Conservation (phyloP, 1,140 invertebrate genomes). For the Monomorium pharaonis region DNA sequence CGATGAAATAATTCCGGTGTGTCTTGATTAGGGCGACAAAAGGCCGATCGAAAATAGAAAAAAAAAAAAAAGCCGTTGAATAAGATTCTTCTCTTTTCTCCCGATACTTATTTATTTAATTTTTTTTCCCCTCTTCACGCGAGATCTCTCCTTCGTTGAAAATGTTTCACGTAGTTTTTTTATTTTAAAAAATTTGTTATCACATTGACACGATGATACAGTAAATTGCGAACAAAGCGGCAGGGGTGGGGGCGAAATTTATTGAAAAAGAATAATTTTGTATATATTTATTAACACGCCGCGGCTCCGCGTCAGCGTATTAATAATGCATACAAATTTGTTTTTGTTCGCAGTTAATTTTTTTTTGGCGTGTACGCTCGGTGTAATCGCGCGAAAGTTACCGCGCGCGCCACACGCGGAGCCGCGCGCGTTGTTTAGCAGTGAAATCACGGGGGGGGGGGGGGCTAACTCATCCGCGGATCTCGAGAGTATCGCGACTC, state of each 20-base stretch:
- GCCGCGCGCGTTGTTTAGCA: constrained; percentile 29
- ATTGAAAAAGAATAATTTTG: constrained; percentile 34
- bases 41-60: background rate
- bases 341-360: constrained; percentile 2
- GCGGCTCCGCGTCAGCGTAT: background rate
- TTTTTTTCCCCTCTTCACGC: too few species aligned
- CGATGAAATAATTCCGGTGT: background rate
- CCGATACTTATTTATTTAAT: too few species aligned
- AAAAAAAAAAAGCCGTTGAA: too few species aligned
- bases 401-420: too few species aligned
- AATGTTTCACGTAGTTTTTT: too few species aligned
- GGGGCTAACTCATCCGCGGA: constrained; percentile 19
- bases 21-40: background rate
- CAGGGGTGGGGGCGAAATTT: background rate
- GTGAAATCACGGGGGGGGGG: constrained; percentile 41
- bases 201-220: too few species aligned
- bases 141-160: too few species aligned
- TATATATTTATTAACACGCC: background rate
- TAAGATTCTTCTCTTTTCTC: too few species aligned
- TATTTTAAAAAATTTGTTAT: too few species aligned
- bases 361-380: constrained; percentile 19
- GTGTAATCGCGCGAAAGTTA: constrained; percentile 44
- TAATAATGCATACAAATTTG: background rate
- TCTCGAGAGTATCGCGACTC: constrained; percentile 55
- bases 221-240: too few species aligned